phyloP scores from a whole-genome alignment of 2,113 vertebrate species.

The human region DNA sequence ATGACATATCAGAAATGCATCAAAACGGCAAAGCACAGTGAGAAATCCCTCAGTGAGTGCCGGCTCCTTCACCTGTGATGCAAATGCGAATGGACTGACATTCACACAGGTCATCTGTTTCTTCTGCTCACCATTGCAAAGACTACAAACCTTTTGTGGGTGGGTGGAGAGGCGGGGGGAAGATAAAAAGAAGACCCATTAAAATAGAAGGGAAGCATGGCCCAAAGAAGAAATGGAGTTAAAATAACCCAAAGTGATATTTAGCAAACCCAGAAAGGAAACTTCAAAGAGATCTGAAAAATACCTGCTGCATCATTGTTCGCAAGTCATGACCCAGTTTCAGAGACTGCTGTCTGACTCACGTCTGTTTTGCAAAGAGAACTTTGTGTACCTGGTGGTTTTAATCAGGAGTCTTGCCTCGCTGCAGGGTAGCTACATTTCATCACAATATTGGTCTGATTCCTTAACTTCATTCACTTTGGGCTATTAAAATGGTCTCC shows the following conservation, averaged over 20 bases:
- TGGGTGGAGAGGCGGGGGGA: too few relatives aligned
- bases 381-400: background rate
- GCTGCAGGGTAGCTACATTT: background rate
- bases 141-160: background rate
- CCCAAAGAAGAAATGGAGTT: background rate
- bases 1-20: background rate
- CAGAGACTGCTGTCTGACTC: background rate
- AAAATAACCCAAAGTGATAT: background rate
- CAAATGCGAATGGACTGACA: rapidly evolving
- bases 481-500: background rate
- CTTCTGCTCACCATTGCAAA: background rate
- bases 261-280: background rate
- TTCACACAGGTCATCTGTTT: background rate
- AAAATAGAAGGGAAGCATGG: background rate
- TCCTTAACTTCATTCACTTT: background rate
- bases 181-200: background rate
- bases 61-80: background rate
- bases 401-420: background rate
- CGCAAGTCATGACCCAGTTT: background rate
- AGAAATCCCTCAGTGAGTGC: background rate
- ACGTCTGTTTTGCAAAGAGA: background rate
- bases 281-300: background rate
- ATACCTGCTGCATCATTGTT: background rate
- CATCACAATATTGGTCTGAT: background rate
- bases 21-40: background rate